A percentile compares a stretch with the other conserved stretches of the same genome.
These are phyloP conservation scores for Mesodorylaimus sp. DNA, from an alignment of 2,888 invertebrate genomes.

Conservation along the genomic window DNA sequence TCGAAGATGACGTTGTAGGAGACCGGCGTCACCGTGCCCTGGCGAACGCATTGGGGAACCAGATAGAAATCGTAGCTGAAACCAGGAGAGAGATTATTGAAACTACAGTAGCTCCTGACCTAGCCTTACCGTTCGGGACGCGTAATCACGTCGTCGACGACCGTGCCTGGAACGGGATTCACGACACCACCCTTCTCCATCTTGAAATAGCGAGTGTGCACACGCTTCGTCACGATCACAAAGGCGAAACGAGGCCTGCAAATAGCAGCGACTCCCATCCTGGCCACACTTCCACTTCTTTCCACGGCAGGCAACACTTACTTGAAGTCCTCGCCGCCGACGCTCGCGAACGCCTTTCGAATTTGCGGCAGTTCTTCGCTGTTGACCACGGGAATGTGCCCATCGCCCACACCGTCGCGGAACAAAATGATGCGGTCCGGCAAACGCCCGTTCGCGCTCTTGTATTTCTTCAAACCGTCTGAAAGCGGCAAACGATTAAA, in stretches of 20 bases:
- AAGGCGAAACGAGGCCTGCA: conserved; percentile 52
- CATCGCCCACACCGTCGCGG: conserved; percentile 83
- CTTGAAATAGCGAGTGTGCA: conserved; percentile 49
- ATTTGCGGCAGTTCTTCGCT: conserved; percentile 64
- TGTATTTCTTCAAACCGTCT: conserved; percentile 48
- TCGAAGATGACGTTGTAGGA: conserved; percentile 69
- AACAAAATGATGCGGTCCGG: conserved; percentile 67
- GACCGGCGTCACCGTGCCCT: conserved; percentile 78
- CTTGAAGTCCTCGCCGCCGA: conserved; percentile 22
- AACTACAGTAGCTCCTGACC: background rate
- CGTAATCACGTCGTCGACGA: conserved; percentile 63
- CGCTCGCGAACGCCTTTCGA: conserved; percentile 36
- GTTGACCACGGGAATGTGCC: conserved; percentile 52
- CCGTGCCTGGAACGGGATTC: conserved; percentile 66
- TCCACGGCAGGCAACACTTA: too few relatives aligned
- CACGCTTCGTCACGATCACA: conserved; percentile 74
- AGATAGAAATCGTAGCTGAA: conserved; percentile 74
- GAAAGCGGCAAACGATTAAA: conserved; percentile 38
- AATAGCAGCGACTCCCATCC: too few relatives aligned
- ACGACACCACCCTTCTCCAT: conserved; percentile 28
- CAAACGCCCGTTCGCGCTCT: conserved; percentile 45
- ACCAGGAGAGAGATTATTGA: conserved; percentile 11
- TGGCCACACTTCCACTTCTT: too few relatives aligned
- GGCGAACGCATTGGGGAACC: conserved; percentile 62
- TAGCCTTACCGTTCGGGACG: conserved; percentile 44